Conservation (phyloP, 30 jellyfish, hydroid and myxozoan species). For the Aurelia aurita complex sp. Pacific region DNA sequence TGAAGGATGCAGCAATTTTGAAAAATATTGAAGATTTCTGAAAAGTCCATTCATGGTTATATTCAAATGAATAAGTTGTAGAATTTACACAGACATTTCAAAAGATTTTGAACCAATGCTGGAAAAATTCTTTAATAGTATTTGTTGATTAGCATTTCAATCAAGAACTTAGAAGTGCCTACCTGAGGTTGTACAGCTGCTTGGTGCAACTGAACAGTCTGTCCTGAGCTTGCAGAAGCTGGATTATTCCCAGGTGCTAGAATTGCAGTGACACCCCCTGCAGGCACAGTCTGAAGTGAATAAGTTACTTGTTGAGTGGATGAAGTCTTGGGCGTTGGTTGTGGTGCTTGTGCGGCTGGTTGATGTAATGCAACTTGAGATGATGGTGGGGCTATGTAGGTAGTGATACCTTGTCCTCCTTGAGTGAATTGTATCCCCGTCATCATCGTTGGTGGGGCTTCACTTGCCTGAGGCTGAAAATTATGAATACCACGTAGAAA, state of each 20-base stretch:
- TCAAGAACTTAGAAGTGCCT: not conserved
- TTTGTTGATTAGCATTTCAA: too few species aligned
- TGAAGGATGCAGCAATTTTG: too few species aligned
- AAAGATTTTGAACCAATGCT: too few species aligned
- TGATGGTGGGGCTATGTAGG: constrained; percentile 79
- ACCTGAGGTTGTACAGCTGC: constrained; percentile 80
- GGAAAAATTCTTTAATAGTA: too few species aligned
- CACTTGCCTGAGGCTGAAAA: constrained; percentile 33
- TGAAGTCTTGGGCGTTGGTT: constrained; percentile 18
- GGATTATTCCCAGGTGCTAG: constrained; percentile 62
- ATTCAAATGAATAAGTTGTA: too few species aligned
- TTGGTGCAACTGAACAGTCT: constrained; percentile 73
- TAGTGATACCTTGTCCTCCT: constrained; percentile 70
- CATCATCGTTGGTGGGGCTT: constrained; percentile 26
- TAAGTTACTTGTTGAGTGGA: constrained; percentile 43
- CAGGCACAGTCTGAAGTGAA: constrained; percentile 76
- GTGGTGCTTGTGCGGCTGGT: constrained; percentile 12
- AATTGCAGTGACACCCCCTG: constrained; percentile 75
- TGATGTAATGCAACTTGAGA: constrained; percentile 31
- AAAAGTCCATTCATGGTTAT: too few species aligned
- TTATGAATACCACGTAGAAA: not conserved
- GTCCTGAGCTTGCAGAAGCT: constrained; percentile 30
- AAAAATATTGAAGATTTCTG: too few species aligned
- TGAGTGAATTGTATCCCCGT: constrained; percentile 53
- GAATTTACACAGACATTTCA: too few species aligned